phyloP scores from a whole-genome alignment of 1,140 invertebrate genomes.

The Lucilia cuprina region DNA sequence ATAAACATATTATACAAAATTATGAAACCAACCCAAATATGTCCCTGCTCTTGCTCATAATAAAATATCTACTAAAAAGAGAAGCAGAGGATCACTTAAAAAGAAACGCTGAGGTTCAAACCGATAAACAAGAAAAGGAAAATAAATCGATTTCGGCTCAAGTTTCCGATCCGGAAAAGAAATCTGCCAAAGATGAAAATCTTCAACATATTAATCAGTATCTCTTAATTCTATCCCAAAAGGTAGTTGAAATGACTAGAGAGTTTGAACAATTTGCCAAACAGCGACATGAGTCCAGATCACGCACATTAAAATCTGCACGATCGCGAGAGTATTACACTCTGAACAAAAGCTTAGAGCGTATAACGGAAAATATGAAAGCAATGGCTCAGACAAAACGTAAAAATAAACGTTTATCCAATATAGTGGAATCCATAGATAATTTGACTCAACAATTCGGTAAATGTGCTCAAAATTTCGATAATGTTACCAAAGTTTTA shows the following conservation, averaged over 20 bases:
- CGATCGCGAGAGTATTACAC: conserved; percentile 33
- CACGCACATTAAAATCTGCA: background rate
- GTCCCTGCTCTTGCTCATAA: conserved; percentile 46
- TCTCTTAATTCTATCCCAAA: conserved; percentile 37
- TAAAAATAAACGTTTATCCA: conserved; percentile 37
- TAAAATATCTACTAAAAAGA: conserved; percentile 44
- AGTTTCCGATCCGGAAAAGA: background rate
- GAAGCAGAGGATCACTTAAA: background rate
- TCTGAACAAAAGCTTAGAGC: conserved; percentile 38
- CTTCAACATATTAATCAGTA: conserved; percentile 39
- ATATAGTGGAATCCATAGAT: conserved; percentile 37
- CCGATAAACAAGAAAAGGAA: background rate
- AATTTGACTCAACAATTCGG: conserved; percentile 36
- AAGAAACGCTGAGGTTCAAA: background rate
- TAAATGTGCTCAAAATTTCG: conserved; percentile 40
- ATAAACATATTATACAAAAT: background rate
- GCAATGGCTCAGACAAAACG: conserved; percentile 19
- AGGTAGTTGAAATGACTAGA: conserved; percentile 41
- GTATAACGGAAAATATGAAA: conserved; percentile 38
- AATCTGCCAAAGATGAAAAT: conserved; percentile 18
- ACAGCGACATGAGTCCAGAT: background rate
- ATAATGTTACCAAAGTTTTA: conserved; percentile 16
- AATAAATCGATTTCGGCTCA: background rate
- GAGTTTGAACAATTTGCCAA: conserved; percentile 27
- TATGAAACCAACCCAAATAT: conserved; percentile 39